phyloP scores from a whole-genome alignment of 1,140 invertebrate genomes.

The Plectrocnemia conspersa region DNA sequence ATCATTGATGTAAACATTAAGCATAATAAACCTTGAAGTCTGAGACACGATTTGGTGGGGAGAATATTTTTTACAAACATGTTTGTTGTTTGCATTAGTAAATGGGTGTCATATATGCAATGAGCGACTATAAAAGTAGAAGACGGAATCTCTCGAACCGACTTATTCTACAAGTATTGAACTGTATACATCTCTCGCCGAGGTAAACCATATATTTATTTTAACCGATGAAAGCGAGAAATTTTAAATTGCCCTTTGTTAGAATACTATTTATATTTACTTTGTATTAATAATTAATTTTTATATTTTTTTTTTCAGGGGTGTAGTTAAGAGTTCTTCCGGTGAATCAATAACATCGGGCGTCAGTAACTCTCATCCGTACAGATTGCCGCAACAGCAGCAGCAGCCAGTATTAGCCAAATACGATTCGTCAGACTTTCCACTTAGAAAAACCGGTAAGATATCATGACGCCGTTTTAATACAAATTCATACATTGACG shows the following conservation, averaged over 20 bases:
- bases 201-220: conserved; percentile 12
- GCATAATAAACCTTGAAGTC: too few species aligned
- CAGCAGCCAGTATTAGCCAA: conserved; percentile 55
- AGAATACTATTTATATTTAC: neutral
- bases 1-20: too few species aligned
- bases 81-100: too few species aligned
- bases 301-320: conserved; percentile 41
- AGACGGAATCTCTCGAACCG: too few species aligned
- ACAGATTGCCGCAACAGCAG: conserved; percentile 56
- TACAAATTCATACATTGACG: conserved; percentile 10
- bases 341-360: conserved; percentile 56
- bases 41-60: too few species aligned
- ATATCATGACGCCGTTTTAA: conserved; percentile 15
- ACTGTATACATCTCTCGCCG: neutral
- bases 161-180: neutral
- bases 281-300: conserved; percentile 18
- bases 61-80: too few species aligned
- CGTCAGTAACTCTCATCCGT: conserved; percentile 60
- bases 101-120: too few species aligned
- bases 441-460: conserved; percentile 89
- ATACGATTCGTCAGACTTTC: conserved; percentile 78
- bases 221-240: too few species aligned
- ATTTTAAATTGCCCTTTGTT: too few species aligned
- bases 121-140: too few species aligned
- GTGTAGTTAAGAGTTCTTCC: conserved; percentile 57